phyloP scores from a whole-genome alignment of 2,888 invertebrate species.

The Xylota sylvarum region DNA sequence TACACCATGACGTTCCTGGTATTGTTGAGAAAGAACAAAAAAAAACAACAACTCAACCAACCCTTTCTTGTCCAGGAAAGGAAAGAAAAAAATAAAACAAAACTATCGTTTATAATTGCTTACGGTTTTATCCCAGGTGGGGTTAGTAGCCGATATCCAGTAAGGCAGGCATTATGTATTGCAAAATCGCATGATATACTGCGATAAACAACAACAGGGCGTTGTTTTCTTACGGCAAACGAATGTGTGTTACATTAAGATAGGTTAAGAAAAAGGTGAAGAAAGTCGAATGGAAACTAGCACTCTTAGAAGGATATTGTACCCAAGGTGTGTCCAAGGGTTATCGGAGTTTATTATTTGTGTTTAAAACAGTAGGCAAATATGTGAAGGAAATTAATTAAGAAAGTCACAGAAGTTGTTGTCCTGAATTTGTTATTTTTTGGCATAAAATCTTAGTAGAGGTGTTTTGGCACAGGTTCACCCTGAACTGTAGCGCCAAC shows the following conservation, averaged over 20 bases:
- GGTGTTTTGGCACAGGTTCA: too few species aligned
- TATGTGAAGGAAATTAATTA: constrained; percentile 11
- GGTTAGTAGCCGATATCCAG: constrained; percentile 1
- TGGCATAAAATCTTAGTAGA: not conserved
- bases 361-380: not conserved
- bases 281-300: not conserved
- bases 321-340: constrained; percentile 44
- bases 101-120: constrained; percentile 35
- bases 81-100: constrained; percentile 9
- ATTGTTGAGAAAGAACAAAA: not conserved
- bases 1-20: not conserved
- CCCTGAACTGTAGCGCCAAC: too few species aligned
- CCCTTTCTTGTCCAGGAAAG: constrained; percentile 21
- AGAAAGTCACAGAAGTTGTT: not conserved
- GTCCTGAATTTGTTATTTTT: constrained; percentile 13
- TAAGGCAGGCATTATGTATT: constrained; percentile 22
- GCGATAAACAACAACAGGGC: constrained; percentile 34
- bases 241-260: constrained; percentile 59
- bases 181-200: constrained; percentile 43
- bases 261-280: constrained; percentile 49
- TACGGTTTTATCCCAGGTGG: constrained; percentile 9
- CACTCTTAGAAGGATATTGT: constrained; percentile 10
- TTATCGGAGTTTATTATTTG: constrained; percentile 40
- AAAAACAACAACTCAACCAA: constrained; percentile 7
- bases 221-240: constrained; percentile 44